Base-by-base conservation (phyloP, 2,888 invertebrate genomes). In the Bruchidius siliquastri region DNA sequence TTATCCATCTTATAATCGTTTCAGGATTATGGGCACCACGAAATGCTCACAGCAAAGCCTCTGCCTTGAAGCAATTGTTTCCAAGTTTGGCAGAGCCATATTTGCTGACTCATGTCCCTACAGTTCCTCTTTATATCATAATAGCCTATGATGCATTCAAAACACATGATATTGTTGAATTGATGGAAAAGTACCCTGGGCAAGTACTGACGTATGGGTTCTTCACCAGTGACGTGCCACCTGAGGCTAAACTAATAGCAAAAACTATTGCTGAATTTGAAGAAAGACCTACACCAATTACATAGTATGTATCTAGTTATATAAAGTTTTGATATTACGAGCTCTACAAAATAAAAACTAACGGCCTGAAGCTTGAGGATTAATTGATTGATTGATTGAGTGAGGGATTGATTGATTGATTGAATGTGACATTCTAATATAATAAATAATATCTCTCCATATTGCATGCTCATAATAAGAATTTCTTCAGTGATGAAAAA, bases 121-220 rank as follows among this genome's bases (percentile, higher is more conserved):
- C 90, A 0, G 88, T 90, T 72, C 91, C 92, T 0, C 92, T 92
- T 0, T 91, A 92, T 85, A 83, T 92, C 73, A 89, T 91, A 2
- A 88, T 94, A 78, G 89, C 92, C 77, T 94, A 91, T 82, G 92
- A 93, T 71, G 91, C 92, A 8, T 90, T 90, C 83, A 93, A 92
- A 84, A 89, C 92, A 0, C 88, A 88, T 73, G 92, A 91, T 49
- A 89, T 93, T 49, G 86, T 91, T 71, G 87, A 88, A 22, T 83
- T 90, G 8, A 88, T 88, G 74, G 80, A 87, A 20, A 85, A 88
- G 8, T 88, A 88, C 72, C 82, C 83, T 0, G 86, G 89, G 0
- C 88, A 91, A 6, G 85, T 94, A 2, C 87, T 92, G 68, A 86
- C 89, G 69, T 91, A 91, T 81, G 94, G 94, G 0, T 93, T 91